Conservation (phyloP, 2,888 invertebrate genomes). For the Drosophila mimetica region DNA sequence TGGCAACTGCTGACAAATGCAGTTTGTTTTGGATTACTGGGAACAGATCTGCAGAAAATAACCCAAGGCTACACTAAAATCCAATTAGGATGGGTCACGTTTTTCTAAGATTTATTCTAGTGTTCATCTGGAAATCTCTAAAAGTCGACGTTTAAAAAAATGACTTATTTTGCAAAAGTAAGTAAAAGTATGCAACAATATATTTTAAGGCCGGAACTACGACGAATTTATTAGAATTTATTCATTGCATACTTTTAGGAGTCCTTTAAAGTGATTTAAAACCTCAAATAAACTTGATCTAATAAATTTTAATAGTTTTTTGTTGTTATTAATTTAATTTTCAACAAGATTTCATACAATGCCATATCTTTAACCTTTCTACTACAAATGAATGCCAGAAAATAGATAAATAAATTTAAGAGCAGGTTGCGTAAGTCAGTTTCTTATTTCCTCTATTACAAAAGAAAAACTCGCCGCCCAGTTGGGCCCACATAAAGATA, state of each 20-base stretch:
- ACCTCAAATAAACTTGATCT: too few species aligned
- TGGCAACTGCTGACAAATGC: conserved; percentile 50
- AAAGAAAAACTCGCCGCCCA: conserved; percentile 20
- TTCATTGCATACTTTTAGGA: too few species aligned
- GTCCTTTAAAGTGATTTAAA: neutral
- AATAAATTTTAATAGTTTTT: too few species aligned
- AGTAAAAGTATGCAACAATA: too few species aligned
- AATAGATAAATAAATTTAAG: conserved; percentile 7
- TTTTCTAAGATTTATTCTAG: neutral
- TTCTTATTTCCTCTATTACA: conserved; percentile 10
- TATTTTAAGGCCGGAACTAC: too few species aligned
- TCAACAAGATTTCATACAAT: too few species aligned
- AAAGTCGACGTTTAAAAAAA: too few species aligned
- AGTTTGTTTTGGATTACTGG: conserved; percentile 20
- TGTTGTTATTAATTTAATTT: too few species aligned
- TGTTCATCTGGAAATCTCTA: too few species aligned
- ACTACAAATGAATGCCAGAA: neutral
- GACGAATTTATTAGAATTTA: too few species aligned
- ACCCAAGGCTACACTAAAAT: conserved; percentile 22
- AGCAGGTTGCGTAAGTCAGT: conserved; percentile 2
- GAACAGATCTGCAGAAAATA: neutral
- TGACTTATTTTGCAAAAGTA: too few species aligned
- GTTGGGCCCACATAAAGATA: conserved; percentile 4
- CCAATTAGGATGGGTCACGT: conserved; percentile 5
- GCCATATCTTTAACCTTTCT: neutral